phyloP scores from a whole-genome alignment of 2,113 vertebrate species.

The Podiceps cristatus region DNA sequence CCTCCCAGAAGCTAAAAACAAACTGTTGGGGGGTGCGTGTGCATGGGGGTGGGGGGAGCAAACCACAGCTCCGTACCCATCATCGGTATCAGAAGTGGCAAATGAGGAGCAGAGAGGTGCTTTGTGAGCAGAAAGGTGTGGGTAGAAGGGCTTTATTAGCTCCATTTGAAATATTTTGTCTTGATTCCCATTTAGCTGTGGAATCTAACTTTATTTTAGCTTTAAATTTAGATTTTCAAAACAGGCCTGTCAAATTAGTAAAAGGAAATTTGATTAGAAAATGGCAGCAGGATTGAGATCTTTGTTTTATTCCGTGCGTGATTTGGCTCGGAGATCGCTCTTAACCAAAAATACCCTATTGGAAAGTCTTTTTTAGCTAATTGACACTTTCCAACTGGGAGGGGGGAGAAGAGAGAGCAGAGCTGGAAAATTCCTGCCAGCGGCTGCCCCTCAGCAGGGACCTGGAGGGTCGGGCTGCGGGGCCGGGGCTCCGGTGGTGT shows the following conservation, averaged over 20 bases:
- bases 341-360: not conserved
- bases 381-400: not conserved
- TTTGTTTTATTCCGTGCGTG: not conserved
- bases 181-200: not conserved
- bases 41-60: rapidly evolving
- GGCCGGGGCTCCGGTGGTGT: not conserved
- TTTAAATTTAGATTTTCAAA: constrained; percentile 44
- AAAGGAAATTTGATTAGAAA: constrained; percentile 59
- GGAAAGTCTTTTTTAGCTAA: not conserved
- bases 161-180: not conserved
- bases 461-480: not conserved
- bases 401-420: not conserved
- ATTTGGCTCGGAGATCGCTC: not conserved
- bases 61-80: not conserved
- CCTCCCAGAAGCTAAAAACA: not conserved
- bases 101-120: not conserved
- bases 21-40: not conserved
- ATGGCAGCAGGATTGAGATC: constrained; percentile 40
- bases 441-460: rapidly evolving
- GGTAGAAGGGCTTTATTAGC: constrained; percentile 6
- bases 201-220: constrained; percentile 21
- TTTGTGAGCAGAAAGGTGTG: not conserved
- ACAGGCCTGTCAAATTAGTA: constrained; percentile 50
- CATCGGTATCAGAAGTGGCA: not conserved
- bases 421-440: not conserved